phyloP scores from a whole-genome alignment of 1,140 invertebrate species.

The Magallana gigas region DNA sequence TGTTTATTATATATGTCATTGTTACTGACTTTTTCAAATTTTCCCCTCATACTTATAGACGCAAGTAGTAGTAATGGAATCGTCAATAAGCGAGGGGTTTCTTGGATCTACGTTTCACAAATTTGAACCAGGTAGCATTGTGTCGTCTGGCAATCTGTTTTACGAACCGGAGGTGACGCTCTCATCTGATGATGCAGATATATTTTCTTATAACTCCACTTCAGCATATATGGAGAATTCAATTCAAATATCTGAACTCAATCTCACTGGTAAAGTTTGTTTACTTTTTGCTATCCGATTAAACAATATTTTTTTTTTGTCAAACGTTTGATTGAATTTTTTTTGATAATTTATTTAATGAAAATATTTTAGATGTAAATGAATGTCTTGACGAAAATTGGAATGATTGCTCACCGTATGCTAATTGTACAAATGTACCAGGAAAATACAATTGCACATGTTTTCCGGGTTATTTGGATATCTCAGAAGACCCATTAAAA shows the following conservation, averaged over 20 bases:
- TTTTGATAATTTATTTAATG: background rate
- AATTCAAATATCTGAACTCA: conserved; percentile 15
- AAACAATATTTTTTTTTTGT: background rate
- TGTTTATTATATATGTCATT: background rate
- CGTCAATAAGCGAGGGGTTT: conserved; percentile 4
- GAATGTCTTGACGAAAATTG: conserved; percentile 47
- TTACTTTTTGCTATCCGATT: background rate
- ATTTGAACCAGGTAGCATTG: conserved; percentile 47
- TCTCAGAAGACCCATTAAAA: conserved; percentile 36
- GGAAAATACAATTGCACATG: conserved; percentile 63
- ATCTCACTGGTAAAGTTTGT: background rate
- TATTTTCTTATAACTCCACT: background rate
- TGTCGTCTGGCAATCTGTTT: conserved; percentile 42
- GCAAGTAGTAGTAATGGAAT: background rate
- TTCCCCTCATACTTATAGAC: conserved; percentile 8
- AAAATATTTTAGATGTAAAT: conserved; percentile 56
- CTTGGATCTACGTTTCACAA: conserved; percentile 40
- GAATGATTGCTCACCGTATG: conserved; percentile 58
- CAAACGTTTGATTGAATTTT: no score
- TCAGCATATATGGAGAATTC: conserved; percentile 12
- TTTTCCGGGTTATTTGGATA: conserved; percentile 54
- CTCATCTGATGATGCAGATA: background rate
- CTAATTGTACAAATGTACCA: conserved; percentile 57
- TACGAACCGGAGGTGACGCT: conserved; percentile 26
- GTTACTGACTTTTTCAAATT: no score